Evolutionary conservation across 2,113 vertebrate genomes (phyloP).

Genomic region (Uria lomvia): DNA sequence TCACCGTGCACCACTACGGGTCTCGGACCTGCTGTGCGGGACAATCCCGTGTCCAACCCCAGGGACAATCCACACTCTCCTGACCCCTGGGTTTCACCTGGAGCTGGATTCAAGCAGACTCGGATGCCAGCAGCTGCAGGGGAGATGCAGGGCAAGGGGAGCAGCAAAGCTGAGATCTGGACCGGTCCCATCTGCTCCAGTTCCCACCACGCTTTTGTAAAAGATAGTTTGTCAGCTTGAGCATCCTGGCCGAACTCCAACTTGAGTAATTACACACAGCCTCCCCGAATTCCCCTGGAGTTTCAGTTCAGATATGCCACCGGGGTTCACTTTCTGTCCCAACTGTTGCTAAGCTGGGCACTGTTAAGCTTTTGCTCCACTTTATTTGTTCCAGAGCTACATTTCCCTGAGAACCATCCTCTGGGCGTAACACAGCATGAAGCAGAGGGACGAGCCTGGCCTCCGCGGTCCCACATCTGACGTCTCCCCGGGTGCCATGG

Average conservation of each 20-base stretch:
- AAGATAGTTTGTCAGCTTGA: neutral
- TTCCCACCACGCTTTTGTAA: neutral
- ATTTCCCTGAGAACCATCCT: neutral
- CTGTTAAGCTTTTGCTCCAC: neutral
- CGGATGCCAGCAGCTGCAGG: fast-evolving
- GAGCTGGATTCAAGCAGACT: neutral
- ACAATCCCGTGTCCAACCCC: neutral
- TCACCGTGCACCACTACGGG: fast-evolving
- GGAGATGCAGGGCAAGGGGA: neutral
- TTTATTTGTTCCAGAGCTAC: neutral
- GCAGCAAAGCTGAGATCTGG: neutral
- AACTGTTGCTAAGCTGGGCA: neutral
- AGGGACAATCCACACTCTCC: neutral
- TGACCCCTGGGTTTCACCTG: neutral
- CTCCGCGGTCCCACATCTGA: neutral
- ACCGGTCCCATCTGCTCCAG: neutral
- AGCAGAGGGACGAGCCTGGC: neutral
- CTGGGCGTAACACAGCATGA: neutral
- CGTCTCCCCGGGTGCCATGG: fast-evolving
- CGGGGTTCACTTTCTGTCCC: neutral
- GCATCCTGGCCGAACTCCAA: constrained; percentile 11
- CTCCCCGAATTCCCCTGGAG: neutral
- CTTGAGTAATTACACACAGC: neutral
- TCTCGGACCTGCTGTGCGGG: fast-evolving
- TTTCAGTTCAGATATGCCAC: neutral